These are phyloP conservation scores for Percopsis transmontana DNA, from an alignment of 2,113 vertebrate species.

Conservation along the genomic window DNA sequence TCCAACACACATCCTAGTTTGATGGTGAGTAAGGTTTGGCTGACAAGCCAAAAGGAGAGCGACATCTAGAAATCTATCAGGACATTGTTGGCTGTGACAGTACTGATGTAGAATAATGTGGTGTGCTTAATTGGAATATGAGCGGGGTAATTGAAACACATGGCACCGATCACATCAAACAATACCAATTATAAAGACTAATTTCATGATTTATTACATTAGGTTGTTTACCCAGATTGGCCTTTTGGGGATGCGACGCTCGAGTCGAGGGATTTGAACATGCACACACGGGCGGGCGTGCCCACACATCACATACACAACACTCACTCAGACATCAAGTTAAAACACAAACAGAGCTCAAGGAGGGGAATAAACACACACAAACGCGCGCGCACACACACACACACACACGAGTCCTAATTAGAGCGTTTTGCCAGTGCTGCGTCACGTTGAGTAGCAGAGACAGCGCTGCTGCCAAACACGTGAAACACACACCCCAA, in stretches of 20 bases:
- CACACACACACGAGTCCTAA: constrained; percentile 13
- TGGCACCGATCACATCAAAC: constrained; percentile 59
- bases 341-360: constrained; percentile 18
- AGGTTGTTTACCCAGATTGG: constrained; percentile 54
- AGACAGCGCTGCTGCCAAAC: constrained; percentile 25
- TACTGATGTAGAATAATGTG: constrained; percentile 41
- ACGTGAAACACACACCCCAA: background rate
- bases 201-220: constrained; percentile 67
- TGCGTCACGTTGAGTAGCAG: constrained; percentile 23
- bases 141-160: constrained; percentile 65
- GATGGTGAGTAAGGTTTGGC: background rate
- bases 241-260: constrained; percentile 43
- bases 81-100: constrained; percentile 33
- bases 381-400: constrained; percentile 10
- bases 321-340: constrained; percentile 27
- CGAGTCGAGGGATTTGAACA: constrained; percentile 24
- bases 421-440: constrained; percentile 22
- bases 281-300: constrained; percentile 8
- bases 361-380: constrained; percentile 11
- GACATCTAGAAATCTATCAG: constrained; percentile 27
- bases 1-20: background rate
- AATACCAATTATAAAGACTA: constrained; percentile 65
- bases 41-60: constrained; percentile 3
- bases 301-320: constrained; percentile 16
- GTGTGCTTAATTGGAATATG: constrained; percentile 55